Conservation (phyloP, 2,888 invertebrate genomes). For the Osedax fenrisi region DNA sequence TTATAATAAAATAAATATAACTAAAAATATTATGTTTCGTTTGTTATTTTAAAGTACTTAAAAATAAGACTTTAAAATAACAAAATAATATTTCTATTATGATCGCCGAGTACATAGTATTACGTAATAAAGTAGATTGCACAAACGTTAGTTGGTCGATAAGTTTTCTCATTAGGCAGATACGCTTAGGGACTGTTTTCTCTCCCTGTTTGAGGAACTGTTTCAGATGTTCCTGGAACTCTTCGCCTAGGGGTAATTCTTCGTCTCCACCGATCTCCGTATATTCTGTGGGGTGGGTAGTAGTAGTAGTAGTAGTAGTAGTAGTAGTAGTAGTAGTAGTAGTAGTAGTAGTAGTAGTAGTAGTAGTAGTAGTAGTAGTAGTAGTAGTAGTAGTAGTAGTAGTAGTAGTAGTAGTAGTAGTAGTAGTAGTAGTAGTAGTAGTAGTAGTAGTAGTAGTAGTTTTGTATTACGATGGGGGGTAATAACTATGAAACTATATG, state of each 20-base stretch:
- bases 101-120: too few relatives aligned
- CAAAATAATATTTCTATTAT: too few relatives aligned
- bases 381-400: background rate
- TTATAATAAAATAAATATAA: too few relatives aligned
- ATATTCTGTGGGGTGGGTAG: constrained; percentile 34
- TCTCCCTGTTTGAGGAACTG: constrained; percentile 36
- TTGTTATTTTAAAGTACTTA: too few relatives aligned
- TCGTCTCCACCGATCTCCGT: constrained; percentile 39
- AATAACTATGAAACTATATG: too few relatives aligned
- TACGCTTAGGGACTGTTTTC: constrained; percentile 35
- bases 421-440: background rate
- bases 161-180: constrained; percentile 36
- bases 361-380: background rate
- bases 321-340: background rate
- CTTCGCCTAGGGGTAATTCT: constrained; percentile 39
- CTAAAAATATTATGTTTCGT: too few relatives aligned
- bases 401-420: background rate
- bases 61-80: too few relatives aligned
- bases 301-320: background rate
- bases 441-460: background rate
- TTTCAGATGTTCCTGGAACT: constrained; percentile 39
- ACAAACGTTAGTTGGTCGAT: constrained; percentile 37
- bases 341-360: background rate
- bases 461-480: too few relatives aligned
- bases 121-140: too few relatives aligned